A percentile compares a stretch with the other conserved stretches of the same genome.
phyloP scores from a whole-genome alignment of 2,797 vertebrate species.

The Vireo griseus region DNA sequence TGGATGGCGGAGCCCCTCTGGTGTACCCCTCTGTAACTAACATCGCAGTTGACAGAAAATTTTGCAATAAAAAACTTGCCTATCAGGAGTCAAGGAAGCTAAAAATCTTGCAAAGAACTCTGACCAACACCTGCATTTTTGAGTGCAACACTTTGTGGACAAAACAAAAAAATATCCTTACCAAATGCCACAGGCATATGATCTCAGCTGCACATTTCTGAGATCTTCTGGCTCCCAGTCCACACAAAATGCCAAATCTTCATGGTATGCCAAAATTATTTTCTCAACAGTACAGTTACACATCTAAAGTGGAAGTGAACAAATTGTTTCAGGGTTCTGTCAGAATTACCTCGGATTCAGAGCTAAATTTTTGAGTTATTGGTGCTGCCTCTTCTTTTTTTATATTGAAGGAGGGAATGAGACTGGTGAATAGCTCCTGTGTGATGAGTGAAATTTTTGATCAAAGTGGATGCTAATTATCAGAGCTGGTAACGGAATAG shows the following conservation, averaged over 20 bases:
- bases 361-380: background rate
- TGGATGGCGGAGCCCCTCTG: accelerated
- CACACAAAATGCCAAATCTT: background rate
- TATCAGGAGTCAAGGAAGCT: background rate
- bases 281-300: background rate
- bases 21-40: background rate
- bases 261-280: background rate
- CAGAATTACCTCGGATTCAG: background rate
- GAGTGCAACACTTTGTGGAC: background rate
- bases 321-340: background rate
- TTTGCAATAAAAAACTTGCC: background rate
- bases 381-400: background rate
- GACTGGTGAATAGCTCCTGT: background rate
- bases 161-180: background rate
- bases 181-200: background rate
- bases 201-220: background rate
- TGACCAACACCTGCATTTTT: background rate
- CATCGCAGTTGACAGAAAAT: background rate
- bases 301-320: background rate
- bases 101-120: background rate
- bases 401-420: background rate
- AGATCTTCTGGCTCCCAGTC: background rate
- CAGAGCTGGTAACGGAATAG: background rate
- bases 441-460: background rate
- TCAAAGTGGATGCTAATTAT: background rate